Evolutionary conservation across 2,888 invertebrate genomes (phyloP).

Genomic region (Unio delphinus): DNA sequence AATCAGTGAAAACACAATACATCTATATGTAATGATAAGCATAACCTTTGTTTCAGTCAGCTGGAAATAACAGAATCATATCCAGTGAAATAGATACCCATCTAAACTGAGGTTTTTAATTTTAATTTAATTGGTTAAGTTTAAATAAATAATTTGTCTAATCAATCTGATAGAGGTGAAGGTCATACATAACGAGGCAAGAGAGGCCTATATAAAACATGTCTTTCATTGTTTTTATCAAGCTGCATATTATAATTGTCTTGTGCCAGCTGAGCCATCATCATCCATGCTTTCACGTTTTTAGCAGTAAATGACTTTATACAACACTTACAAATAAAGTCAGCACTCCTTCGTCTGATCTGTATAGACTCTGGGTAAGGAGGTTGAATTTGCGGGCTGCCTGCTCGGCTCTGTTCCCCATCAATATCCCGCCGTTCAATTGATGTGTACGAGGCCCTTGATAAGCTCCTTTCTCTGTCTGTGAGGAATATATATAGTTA

Average conservation of each 20-base stretch:
- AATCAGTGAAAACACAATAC: too few relatives aligned
- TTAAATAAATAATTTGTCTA: not conserved
- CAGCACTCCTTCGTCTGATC: constrained; percentile 34
- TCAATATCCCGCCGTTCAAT: constrained; percentile 17
- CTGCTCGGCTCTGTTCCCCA: constrained; percentile 21
- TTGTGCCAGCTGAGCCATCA: too few relatives aligned
- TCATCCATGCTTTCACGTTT: too few relatives aligned
- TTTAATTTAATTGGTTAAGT: too few relatives aligned
- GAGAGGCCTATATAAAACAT: too few relatives aligned
- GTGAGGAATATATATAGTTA: not conserved
- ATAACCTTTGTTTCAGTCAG: too few relatives aligned
- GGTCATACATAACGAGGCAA: not conserved
- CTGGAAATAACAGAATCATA: constrained; percentile 14
- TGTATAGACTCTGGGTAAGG: constrained; percentile 16
- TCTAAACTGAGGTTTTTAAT: not conserved
- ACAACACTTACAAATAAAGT: constrained; percentile 34
- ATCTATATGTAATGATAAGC: too few relatives aligned
- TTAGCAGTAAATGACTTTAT: too few relatives aligned
- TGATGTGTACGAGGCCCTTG: constrained; percentile 23
- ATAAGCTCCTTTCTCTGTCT: constrained; percentile 38
- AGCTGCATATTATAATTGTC: too few relatives aligned
- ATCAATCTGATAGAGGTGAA: not conserved
- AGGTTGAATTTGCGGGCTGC: constrained; percentile 9
- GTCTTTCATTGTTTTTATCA: too few relatives aligned
- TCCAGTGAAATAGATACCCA: not conserved